phyloP scores from a whole-genome alignment of 2,888 invertebrate species.

The Epinotia bilunana region DNA sequence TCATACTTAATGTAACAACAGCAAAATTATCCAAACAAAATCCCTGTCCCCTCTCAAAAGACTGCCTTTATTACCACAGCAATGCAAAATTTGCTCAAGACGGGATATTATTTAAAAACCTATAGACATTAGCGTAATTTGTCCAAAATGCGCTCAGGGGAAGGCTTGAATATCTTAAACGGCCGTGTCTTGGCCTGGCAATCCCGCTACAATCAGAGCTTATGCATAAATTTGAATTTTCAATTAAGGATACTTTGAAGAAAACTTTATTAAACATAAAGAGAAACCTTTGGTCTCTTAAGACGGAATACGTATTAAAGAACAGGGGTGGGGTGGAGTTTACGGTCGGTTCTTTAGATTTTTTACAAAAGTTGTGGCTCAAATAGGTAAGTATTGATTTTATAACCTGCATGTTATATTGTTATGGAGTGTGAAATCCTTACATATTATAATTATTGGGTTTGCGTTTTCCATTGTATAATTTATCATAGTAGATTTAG shows the following conservation, averaged over 20 bases:
- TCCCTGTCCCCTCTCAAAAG: conserved; percentile 5
- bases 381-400: no score
- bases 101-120: conserved; percentile 39
- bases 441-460: no score
- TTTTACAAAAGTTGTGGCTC: not conserved
- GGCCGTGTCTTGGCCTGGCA: conserved; percentile 61
- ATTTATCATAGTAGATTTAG: no score
- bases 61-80: conserved; percentile 20
- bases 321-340: conserved; percentile 58
- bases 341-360: not conserved
- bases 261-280: conserved; percentile 83
- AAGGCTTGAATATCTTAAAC: conserved; percentile 73
- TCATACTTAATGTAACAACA: not conserved
- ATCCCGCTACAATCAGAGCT: conserved; percentile 80
- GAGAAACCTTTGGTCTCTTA: conserved; percentile 81
- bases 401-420: no score
- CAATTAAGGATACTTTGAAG: conserved; percentile 83
- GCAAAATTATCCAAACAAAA: not conserved
- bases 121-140: conserved; percentile 64
- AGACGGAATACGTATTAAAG: conserved; percentile 76
- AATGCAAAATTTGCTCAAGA: conserved; percentile 26
- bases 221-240: conserved; percentile 85
- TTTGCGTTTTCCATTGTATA: no score
- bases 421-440: no score
- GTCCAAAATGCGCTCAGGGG: conserved; percentile 63